Evolutionary conservation across 2,888 invertebrate species (phyloP).

Genomic region (Linyphia triangularis): DNA sequence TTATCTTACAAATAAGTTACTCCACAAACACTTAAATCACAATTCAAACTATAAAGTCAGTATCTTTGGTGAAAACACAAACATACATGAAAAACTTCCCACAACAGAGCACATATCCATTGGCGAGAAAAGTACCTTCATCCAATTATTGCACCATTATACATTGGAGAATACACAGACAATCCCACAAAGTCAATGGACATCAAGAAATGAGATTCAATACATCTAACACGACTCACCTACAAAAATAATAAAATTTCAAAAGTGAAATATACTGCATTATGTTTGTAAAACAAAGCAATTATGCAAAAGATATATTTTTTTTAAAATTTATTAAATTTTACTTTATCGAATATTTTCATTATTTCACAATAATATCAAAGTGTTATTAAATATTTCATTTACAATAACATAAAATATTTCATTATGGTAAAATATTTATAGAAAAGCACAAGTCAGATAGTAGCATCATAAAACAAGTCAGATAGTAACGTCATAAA

Average conservation of each 20-base stretch:
- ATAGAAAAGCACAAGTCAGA: background rate
- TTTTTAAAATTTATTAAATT: background rate
- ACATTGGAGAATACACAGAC: constrained; percentile 30
- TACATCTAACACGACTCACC: constrained; percentile 38
- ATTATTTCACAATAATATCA: background rate
- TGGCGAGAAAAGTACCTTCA: background rate
- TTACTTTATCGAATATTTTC: background rate
- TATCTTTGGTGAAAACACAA: constrained; percentile 65
- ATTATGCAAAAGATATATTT: background rate
- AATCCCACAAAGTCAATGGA: constrained; percentile 22
- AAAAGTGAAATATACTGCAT: too few species aligned
- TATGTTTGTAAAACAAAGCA: too few species aligned
- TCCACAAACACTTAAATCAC: constrained; percentile 71
- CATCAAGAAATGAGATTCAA: constrained; percentile 58
- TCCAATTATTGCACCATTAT: constrained; percentile 28
- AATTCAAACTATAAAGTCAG: constrained; percentile 53
- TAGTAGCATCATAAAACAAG: too few species aligned
- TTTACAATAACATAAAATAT: background rate
- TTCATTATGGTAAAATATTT: background rate
- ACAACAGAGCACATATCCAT: constrained; percentile 16
- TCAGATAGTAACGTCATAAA: too few species aligned
- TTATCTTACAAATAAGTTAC: constrained; percentile 68
- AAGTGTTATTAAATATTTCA: background rate
- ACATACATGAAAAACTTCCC: constrained; percentile 29
- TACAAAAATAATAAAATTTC: too few species aligned